Percentiles rank a stretch among this genome's conserved stretches.
phyloP scores from a whole-genome alignment of 1,140 invertebrate species.

The Aphis gossypii region DNA sequence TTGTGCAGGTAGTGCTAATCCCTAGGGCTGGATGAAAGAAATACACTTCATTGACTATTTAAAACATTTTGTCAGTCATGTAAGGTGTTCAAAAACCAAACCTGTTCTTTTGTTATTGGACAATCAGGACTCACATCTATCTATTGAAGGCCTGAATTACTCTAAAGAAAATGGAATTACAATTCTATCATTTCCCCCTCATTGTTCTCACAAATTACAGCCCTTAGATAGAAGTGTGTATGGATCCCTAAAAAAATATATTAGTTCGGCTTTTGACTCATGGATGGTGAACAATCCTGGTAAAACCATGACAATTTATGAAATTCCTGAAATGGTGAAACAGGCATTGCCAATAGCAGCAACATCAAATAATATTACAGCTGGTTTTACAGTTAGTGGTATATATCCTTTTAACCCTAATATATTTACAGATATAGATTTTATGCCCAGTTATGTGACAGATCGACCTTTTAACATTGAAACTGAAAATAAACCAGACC shows the following conservation, averaged over 20 bases:
- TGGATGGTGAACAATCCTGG: conserved; percentile 63
- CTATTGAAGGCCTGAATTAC: conserved; percentile 52
- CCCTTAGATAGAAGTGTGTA: conserved; percentile 34
- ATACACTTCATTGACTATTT: conserved; percentile 61
- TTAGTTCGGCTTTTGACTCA: conserved; percentile 59
- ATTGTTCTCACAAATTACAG: not conserved
- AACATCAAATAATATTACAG: conserved; percentile 60
- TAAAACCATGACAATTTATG: conserved; percentile 62
- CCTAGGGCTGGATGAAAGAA: conserved; percentile 65
- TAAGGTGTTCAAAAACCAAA: not conserved
- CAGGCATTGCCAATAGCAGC: conserved; percentile 60
- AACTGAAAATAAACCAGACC: not conserved
- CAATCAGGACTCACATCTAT: conserved; percentile 58
- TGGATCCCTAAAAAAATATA: conserved; percentile 28
- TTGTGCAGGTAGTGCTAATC: conserved; percentile 63
- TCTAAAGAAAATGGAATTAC: not conserved
- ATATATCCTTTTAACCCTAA: not conserved
- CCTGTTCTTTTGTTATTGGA: conserved; percentile 54
- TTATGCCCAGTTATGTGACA: not conserved
- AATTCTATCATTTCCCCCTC: not conserved
- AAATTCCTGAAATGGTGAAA: conserved; percentile 61
- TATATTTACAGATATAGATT: not conserved
- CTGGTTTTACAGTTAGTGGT: not conserved
- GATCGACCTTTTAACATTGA: not conserved
- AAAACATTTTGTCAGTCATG: conserved; percentile 55